phyloP scores from a whole-genome alignment of 2,797 vertebrate genomes.

The Smutsia temminckii region DNA sequence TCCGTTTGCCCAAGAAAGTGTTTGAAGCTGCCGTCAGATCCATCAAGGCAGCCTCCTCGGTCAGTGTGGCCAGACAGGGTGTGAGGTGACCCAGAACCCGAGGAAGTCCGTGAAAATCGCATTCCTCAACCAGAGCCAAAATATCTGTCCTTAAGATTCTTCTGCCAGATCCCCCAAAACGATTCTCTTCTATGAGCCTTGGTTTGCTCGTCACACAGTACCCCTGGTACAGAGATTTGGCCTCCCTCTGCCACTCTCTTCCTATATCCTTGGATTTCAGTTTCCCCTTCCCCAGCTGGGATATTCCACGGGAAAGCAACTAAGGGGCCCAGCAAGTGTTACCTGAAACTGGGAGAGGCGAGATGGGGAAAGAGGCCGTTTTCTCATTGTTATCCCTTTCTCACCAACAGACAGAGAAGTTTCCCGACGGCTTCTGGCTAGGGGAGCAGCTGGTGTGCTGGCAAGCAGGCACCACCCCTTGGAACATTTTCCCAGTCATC shows the following conservation, averaged over 20 bases:
- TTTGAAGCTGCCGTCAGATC: constrained; percentile 98
- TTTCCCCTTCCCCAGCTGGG: background rate
- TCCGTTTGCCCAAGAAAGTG: constrained; percentile 96
- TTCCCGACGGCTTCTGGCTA: constrained; percentile 97
- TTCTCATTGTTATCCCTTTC: constrained; percentile 55
- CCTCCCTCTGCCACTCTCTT: background rate
- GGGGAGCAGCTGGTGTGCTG: constrained; percentile 99
- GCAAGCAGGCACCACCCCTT: constrained; percentile 96
- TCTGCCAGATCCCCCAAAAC: background rate
- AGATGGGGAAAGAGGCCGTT: background rate
- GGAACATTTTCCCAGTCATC: constrained; percentile 98
- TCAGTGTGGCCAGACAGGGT: constrained; percentile 80
- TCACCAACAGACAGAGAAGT: constrained; percentile 93
- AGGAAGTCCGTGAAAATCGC: background rate
- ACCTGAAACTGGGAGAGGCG: background rate
- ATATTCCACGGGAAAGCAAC: background rate
- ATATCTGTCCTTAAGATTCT: background rate
- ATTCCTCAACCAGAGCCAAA: background rate
- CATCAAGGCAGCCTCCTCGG: constrained; percentile 97
- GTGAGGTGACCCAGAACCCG: background rate
- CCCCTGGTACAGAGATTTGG: background rate
- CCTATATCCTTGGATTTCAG: background rate
- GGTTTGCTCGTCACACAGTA: background rate
- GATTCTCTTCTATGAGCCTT: fast-evolving
- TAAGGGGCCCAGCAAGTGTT: background rate